These are phyloP conservation scores for Pitangus sulphuratus DNA, from an alignment of 2,797 vertebrate genomes.

Conservation along the genomic window DNA sequence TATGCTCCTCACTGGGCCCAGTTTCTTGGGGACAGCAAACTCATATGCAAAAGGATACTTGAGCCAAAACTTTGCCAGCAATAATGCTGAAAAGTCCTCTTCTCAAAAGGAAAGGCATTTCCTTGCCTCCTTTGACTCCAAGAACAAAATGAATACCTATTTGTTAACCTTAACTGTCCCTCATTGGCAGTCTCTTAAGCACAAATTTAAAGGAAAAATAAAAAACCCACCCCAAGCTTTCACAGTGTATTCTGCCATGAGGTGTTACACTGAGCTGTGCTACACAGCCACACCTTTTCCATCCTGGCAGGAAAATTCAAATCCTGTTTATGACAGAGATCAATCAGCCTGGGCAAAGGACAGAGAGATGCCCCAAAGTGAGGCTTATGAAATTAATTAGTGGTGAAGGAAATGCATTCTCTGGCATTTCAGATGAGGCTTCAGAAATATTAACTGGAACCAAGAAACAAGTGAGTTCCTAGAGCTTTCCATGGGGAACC, in stretches of 20 bases:
- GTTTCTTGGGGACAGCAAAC: neutral
- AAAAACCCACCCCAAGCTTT: neutral
- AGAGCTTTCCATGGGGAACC: neutral
- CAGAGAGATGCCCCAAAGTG: neutral
- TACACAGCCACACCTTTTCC: neutral
- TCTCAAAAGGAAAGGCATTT: neutral
- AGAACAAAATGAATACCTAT: neutral
- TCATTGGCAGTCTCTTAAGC: neutral
- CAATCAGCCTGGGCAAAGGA: neutral
- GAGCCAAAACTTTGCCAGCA: neutral
- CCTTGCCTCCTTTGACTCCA: neutral
- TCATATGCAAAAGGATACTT: neutral
- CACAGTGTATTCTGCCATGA: neutral
- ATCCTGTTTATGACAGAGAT: neutral
- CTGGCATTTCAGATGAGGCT: neutral
- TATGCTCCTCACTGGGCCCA: neutral
- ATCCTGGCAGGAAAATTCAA: neutral
- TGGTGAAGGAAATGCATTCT: neutral
- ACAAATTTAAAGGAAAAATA: neutral
- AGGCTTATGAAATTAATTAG: neutral
- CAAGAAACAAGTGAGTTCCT: neutral
- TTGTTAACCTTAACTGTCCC: neutral
- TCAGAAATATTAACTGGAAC: neutral
- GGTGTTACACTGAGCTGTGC: neutral
- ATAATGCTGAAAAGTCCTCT: neutral